Conservation (phyloP, 2,888 invertebrate species). For the Dryobotodes eremita region DNA sequence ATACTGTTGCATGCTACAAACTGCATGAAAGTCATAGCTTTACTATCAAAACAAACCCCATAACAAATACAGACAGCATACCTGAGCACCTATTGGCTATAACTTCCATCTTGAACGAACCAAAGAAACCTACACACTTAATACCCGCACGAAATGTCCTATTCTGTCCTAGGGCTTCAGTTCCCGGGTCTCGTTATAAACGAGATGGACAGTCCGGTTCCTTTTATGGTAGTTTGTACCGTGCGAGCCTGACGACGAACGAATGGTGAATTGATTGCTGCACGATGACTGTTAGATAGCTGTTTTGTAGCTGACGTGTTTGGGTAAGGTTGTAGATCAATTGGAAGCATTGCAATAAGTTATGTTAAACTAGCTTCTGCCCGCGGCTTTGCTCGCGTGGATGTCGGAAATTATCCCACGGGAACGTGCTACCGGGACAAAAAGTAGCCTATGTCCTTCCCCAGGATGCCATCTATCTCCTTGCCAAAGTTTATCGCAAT, state of each 20-base stretch:
- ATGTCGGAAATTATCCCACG: no score
- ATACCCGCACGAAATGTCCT: conserved; percentile 59
- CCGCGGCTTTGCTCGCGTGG: no score
- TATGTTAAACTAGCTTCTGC: background rate
- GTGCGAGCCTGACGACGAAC: conserved; percentile 46
- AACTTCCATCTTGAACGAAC: conserved; percentile 25
- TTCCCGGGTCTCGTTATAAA: conserved; percentile 45
- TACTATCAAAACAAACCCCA: background rate
- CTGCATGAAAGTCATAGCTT: background rate
- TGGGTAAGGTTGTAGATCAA: conserved; percentile 25
- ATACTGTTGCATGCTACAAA: background rate
- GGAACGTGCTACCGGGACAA: no score
- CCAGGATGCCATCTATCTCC: no score
- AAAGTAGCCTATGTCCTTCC: no score
- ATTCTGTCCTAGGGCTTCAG: conserved; percentile 50
- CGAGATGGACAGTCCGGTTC: conserved; percentile 52
- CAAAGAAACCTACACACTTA: conserved; percentile 60
- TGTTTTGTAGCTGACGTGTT: conserved; percentile 23
- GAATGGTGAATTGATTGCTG: conserved; percentile 58
- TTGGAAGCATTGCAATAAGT: conserved; percentile 20
- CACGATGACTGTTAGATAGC: conserved; percentile 40
- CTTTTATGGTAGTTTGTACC: conserved; percentile 52
- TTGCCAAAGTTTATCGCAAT: no score
- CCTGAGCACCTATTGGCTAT: conserved; percentile 30
- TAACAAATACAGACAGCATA: conserved; percentile 30